A percentile compares a stretch with the other conserved stretches of the same genome.
These are phyloP conservation scores for Novumbra hubbsi DNA, from an alignment of 2,797 vertebrate species.

Conservation along the genomic window DNA sequence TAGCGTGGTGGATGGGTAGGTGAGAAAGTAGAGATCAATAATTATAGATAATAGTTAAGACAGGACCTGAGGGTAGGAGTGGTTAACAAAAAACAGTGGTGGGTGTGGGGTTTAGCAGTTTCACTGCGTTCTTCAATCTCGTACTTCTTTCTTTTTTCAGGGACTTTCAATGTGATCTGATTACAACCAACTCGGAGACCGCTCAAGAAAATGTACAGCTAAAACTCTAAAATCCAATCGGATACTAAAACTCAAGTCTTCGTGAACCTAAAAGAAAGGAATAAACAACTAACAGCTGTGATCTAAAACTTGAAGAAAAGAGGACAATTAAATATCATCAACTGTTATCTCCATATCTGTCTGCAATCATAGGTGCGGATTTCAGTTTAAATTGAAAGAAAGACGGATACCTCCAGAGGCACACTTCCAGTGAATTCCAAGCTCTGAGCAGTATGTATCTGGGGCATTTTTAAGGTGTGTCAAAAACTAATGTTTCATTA, in stretches of 20 bases:
- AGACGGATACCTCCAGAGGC: conserved; percentile 11
- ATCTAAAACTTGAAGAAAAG: background rate
- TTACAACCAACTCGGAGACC: background rate
- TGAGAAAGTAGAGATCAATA: conserved; percentile 11
- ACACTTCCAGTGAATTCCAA: conserved; percentile 31
- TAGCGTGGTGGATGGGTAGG: background rate
- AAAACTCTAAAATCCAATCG: conserved; percentile 1
- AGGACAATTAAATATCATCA: background rate
- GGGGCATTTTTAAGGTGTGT: background rate
- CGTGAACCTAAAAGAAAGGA: background rate
- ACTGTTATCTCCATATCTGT: background rate
- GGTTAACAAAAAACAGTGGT: background rate
- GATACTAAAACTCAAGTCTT: background rate
- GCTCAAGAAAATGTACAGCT: background rate
- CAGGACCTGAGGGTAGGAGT: background rate
- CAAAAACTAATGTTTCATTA: background rate
- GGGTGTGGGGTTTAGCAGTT: conserved; percentile 59
- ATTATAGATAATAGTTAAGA: background rate
- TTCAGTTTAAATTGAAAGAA: conserved; percentile 8
- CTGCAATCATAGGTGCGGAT: background rate
- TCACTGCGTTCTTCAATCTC: conserved; percentile 11
- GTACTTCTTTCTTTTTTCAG: conserved; percentile 22
- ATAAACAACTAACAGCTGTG: background rate
- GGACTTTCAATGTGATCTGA: background rate
- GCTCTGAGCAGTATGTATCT: conserved; percentile 40